Evolutionary conservation across 2,797 vertebrate genomes (phyloP).

Genomic region (Florisuga fusca): DNA sequence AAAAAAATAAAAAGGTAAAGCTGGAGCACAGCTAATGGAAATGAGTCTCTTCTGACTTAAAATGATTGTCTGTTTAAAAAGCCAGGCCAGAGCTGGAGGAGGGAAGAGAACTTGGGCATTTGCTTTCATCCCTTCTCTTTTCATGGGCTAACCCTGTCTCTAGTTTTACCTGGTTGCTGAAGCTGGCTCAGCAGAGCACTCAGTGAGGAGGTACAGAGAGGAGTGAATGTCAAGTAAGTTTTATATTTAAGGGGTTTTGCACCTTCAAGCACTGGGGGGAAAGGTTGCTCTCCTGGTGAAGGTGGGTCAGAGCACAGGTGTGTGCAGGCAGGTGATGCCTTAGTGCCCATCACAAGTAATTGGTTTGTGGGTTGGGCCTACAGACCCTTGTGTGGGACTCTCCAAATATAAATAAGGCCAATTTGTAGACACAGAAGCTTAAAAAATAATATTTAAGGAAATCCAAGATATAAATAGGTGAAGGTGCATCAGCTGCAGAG

Average conservation of each 20-base stretch:
- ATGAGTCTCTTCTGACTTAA: not conserved
- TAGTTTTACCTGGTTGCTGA: not conserved
- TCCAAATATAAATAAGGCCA: not conserved
- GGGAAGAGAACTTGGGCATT: not conserved
- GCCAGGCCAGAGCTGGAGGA: not conserved
- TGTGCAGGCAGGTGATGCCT: not conserved
- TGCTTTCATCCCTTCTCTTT: not conserved
- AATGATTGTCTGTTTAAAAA: not conserved
- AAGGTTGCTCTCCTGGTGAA: not conserved
- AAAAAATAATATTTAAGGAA: not conserved
- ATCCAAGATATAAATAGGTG: not conserved
- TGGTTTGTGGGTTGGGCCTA: not conserved
- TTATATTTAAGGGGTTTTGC: not conserved
- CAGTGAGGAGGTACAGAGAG: not conserved
- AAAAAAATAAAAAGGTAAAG: constrained; percentile 6
- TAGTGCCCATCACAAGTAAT: not conserved
- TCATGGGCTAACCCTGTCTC: not conserved
- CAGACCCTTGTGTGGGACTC: not conserved
- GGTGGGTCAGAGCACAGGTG: not conserved
- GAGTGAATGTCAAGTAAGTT: not conserved
- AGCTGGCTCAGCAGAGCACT: not conserved
- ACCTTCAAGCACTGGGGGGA: not conserved
- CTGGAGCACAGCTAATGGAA: not conserved
- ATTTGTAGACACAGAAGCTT: not conserved
- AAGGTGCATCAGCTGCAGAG: not conserved